Evolutionary conservation across 2,797 vertebrate species (phyloP).

Genomic region (Nothura maculosa): DNA sequence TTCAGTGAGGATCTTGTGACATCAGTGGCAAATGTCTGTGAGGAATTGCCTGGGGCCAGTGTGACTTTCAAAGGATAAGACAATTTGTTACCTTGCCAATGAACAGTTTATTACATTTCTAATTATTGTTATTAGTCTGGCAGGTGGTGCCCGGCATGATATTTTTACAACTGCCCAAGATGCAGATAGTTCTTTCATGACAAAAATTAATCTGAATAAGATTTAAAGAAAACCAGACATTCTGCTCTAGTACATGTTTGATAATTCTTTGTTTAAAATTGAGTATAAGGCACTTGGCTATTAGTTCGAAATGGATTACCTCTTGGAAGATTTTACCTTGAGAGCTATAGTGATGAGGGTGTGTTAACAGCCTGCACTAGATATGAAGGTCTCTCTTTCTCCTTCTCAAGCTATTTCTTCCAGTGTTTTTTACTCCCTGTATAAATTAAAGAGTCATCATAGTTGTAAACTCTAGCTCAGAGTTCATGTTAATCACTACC

Average conservation of each 20-base stretch:
- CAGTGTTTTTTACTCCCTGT: conserved; percentile 33
- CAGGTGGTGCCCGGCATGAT: conserved; percentile 69
- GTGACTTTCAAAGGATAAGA: conserved; percentile 78
- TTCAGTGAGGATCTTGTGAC: conserved; percentile 33
- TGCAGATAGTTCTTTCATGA: conserved; percentile 51
- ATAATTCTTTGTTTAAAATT: neutral
- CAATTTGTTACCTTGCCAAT: conserved; percentile 70
- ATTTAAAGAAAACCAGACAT: neutral
- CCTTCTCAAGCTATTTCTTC: conserved; percentile 16
- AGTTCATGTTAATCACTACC: conserved; percentile 1
- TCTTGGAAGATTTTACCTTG: conserved; percentile 1
- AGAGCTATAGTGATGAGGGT: neutral
- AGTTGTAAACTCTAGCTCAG: conserved; percentile 7
- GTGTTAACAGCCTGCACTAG: neutral
- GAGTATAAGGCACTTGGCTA: neutral
- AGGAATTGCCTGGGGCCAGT: conserved; percentile 63
- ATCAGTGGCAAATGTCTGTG: conserved; percentile 45
- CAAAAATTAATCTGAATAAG: conserved; percentile 2
- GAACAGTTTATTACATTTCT: conserved; percentile 79
- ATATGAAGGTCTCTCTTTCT: neutral
- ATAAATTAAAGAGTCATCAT: conserved; percentile 37
- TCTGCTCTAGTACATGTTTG: neutral
- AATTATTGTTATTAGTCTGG: conserved; percentile 80
- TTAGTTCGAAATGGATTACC: neutral
- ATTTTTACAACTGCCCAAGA: conserved; percentile 56